Evolutionary conservation across 2,797 vertebrate species (phyloP).

Genomic region (Emys orbicularis): DNA sequence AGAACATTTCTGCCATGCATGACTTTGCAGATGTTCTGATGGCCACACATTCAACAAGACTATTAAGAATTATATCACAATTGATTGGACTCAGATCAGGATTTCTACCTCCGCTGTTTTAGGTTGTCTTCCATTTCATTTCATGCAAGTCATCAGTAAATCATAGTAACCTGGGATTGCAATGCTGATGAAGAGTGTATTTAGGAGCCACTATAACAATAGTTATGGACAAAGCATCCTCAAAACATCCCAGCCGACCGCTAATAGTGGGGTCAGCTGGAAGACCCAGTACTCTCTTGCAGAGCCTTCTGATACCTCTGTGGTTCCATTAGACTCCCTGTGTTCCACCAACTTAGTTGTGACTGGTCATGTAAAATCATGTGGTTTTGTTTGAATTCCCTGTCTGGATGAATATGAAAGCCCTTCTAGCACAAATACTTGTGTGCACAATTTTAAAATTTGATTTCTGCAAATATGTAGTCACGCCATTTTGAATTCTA

Average conservation of each 20-base stretch:
- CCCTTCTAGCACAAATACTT: background rate
- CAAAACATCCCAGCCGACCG: background rate
- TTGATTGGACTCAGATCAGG: background rate
- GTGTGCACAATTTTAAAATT: background rate
- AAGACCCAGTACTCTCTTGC: background rate
- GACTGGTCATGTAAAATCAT: constrained; percentile 10
- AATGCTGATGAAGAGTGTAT: background rate
- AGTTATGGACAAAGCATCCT: background rate
- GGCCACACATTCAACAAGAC: background rate
- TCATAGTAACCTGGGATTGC: background rate
- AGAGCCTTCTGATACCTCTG: background rate
- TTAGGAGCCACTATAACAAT: background rate
- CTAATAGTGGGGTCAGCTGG: background rate
- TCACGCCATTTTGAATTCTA: background rate
- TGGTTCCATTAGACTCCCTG: background rate
- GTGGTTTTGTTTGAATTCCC: background rate
- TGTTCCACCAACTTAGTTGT: background rate
- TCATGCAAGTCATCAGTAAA: background rate
- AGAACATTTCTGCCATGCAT: background rate
- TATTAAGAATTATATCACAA: background rate
- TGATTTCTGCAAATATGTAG: background rate
- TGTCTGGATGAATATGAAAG: background rate
- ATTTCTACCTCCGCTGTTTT: background rate
- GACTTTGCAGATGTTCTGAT: background rate
- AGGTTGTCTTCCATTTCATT: background rate